phyloP scores from a whole-genome alignment of 2,888 invertebrate species.

The Lasioglossum lativentre region DNA sequence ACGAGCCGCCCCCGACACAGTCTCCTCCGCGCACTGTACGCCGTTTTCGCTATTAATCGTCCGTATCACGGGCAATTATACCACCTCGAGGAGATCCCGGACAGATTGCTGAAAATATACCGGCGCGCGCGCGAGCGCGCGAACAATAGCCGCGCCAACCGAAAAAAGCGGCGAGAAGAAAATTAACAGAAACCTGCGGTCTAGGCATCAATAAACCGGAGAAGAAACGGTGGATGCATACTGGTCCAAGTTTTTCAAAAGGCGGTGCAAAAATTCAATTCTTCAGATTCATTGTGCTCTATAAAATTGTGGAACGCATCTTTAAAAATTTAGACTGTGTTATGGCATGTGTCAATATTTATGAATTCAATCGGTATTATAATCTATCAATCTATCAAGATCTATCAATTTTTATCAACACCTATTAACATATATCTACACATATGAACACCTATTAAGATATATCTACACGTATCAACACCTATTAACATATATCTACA shows the following conservation, averaged over 20 bases:
- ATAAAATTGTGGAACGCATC: too few species aligned
- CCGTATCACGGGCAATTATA: slow-evolving; percentile 50
- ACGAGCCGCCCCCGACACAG: slow-evolving; percentile 1
- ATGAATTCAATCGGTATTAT: too few species aligned
- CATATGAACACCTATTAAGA: too few species aligned
- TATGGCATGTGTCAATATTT: too few species aligned
- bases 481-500: too few species aligned
- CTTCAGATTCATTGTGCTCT: too few species aligned
- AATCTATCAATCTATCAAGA: too few species aligned
- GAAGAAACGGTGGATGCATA: neutral
- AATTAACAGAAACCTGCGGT: neutral
- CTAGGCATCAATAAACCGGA: neutral
- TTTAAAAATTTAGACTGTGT: too few species aligned
- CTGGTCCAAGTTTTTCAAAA: neutral
- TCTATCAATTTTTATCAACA: too few species aligned
- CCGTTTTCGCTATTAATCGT: slow-evolving; percentile 40
- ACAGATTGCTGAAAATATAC: slow-evolving; percentile 40
- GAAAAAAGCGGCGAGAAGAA: neutral
- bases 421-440: too few species aligned
- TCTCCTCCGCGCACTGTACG: neutral
- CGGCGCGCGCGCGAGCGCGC: neutral
- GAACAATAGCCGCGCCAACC: neutral
- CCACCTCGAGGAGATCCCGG: slow-evolving; percentile 25
- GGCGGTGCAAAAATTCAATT: neutral
- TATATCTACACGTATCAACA: too few species aligned